Evolutionary conservation across 2,797 vertebrate genomes (phyloP), one percentile per base, ranked within the genome.

Genomic region (Pipistrellus pygmaeus): DNA sequence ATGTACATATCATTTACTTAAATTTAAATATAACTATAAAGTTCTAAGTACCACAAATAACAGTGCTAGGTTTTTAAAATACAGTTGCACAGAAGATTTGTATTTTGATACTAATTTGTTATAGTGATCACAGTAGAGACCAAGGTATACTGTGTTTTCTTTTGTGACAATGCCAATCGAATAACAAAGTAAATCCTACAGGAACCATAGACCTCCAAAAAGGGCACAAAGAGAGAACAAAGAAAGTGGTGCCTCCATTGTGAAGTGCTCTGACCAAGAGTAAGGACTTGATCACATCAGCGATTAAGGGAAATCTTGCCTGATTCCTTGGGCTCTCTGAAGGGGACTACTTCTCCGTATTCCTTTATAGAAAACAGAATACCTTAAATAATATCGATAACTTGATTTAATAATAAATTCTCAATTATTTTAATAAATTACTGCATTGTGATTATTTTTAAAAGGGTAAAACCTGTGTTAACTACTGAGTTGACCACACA

Each of bases 1-100:
- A 82, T 38, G 41, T 64, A 85, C 76, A 46, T 90, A 83, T 62
- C 1, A 83, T 71, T 91, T 91, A 38, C 53, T 88, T 91, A 91
- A 32, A 41, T 91, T 86, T 86, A 76, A 64, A 76, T 83, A 35
- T 11, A 14, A 51, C 8, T 77, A 4, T 75, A 21, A 27, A 66
- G 72, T 85, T 81, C 48, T 66, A 77, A 75, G 38, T 41, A 76
- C 9, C 44, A 94, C 20, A 68, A 87, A 82, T 44, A 64, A 87
- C 69, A 84, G 32, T 35, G 44, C 10, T 64, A 25, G 46, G n/a
- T 44, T 88, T 77, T 20, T 1, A 78, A 78, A 88, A 78, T 64
- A 64, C 20, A 41, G 38, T 27, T 84, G 46, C 62, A 57, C 46
- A 78, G 13, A n/a, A 92, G 55, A 66, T 85, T 85, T 41, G 21